Evolutionary conservation across 1,140 invertebrate species (phyloP).

Genomic region (Micrasema minimum): DNA sequence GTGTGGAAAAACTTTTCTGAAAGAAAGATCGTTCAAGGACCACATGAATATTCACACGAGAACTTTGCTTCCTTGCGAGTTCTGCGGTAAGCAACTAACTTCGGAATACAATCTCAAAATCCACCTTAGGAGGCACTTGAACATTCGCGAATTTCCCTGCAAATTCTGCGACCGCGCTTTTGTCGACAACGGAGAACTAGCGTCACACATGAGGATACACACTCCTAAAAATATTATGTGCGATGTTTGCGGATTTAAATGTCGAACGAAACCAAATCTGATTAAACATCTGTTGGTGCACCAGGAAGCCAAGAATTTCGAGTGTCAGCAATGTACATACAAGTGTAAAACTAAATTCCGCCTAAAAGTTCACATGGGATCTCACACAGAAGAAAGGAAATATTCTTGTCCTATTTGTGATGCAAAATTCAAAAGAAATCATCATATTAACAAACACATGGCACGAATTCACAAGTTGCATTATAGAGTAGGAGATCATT

Average conservation of each 20-base stretch:
- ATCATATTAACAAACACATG: conserved; percentile 64
- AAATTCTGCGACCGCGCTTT: conserved; percentile 63
- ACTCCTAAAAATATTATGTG: conserved; percentile 67
- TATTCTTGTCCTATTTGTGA: conserved; percentile 30
- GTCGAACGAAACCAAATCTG: conserved; percentile 63
- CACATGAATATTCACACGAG: too few relatives aligned
- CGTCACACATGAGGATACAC: conserved; percentile 62
- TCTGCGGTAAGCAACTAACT: conserved; percentile 60
- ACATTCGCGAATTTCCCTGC: conserved; percentile 63
- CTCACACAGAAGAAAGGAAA: conserved; percentile 19
- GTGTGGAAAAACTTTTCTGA: too few relatives aligned
- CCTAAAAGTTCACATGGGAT: conserved; percentile 11
- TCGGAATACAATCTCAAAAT: conserved; percentile 58
- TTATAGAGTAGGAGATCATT: conserved; percentile 59
- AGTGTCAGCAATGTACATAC: conserved; percentile 21
- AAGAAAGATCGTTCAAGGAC: too few relatives aligned
- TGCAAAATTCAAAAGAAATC: conserved; percentile 64
- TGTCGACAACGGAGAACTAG: conserved; percentile 61
- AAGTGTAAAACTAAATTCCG: not conserved
- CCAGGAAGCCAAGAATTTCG: conserved; percentile 2
- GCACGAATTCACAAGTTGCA: conserved; percentile 59
- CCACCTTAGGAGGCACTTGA: conserved; percentile 63
- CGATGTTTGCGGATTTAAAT: conserved; percentile 64
- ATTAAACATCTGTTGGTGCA: conserved; percentile 48
- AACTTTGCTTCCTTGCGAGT: too few relatives aligned